Percentiles rank a stretch among this genome's conserved stretches.
phyloP scores from a whole-genome alignment of 2,113 vertebrate genomes.

The Noturus placidus region DNA sequence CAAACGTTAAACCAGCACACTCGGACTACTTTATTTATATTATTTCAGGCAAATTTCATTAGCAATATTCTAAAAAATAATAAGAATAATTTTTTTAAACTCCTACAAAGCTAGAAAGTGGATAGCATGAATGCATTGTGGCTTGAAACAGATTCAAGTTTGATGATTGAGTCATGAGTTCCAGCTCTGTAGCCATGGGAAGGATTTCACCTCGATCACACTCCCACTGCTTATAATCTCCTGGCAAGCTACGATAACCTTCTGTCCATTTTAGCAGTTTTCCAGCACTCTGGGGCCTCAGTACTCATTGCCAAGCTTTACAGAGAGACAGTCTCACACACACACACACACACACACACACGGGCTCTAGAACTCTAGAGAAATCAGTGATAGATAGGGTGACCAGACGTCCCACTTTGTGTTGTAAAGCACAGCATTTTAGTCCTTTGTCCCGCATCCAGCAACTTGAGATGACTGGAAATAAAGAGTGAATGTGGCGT shows the following conservation, averaged over 20 bases:
- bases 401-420: no score
- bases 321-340: neutral
- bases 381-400: neutral
- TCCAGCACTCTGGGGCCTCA: conserved; percentile 38
- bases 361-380: neutral
- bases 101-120: neutral
- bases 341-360: conserved; percentile 7
- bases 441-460: no score
- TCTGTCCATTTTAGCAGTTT: conserved; percentile 46
- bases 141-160: neutral
- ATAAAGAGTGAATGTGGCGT: no score
- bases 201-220: conserved; percentile 22
- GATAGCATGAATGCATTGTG: neutral
- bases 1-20: neutral
- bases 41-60: neutral
- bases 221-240: conserved; percentile 44
- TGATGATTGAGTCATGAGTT: conserved; percentile 10
- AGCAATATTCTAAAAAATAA: neutral
- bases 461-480: no score
- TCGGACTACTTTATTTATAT: neutral
- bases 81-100: neutral
- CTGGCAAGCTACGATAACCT: conserved; percentile 48
- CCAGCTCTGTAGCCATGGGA: conserved; percentile 10
- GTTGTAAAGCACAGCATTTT: no score
- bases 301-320: conserved; percentile 15